These are phyloP conservation scores for Hafferia zeledoni DNA, from an alignment of 2,797 vertebrate species.

Conservation along the genomic window DNA sequence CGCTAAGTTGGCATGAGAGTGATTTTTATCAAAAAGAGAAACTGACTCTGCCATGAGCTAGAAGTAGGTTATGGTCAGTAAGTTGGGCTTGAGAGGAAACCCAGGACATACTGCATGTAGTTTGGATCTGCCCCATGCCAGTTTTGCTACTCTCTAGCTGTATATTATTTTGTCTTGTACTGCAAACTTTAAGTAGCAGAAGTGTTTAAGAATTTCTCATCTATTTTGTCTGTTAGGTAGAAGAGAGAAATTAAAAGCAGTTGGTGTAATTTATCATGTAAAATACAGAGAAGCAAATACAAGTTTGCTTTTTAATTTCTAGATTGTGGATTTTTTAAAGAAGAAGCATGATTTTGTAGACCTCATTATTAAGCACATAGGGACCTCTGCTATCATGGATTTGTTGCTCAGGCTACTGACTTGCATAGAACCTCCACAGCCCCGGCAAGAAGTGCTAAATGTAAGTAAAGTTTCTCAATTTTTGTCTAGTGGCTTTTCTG, in stretches of 20 bases:
- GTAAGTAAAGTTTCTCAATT: constrained; percentile 77
- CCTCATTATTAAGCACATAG: constrained; percentile 97
- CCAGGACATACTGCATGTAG: background rate
- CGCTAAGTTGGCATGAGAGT: background rate
- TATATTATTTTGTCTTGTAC: background rate
- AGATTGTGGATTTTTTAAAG: constrained; percentile 97
- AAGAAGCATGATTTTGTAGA: constrained; percentile 96
- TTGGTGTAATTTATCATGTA: background rate
- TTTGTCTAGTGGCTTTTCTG: background rate
- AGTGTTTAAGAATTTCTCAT: background rate
- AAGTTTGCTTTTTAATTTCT: background rate
- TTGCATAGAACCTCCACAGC: constrained; percentile 95
- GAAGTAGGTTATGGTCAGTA: background rate
- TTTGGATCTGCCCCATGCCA: background rate
- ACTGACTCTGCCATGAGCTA: background rate
- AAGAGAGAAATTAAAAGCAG: background rate
- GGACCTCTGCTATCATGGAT: constrained; percentile 98
- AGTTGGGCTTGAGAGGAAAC: background rate
- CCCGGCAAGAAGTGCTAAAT: constrained; percentile 94
- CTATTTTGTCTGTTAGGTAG: background rate
- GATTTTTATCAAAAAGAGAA: background rate
- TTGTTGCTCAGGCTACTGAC: constrained; percentile 95
- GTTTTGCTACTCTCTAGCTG: accelerated
- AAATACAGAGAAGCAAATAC: background rate
- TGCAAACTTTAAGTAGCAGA: background rate